Percentiles rank a stretch among this genome's conserved stretches.
These are phyloP conservation scores for Nephrotoma flavescens DNA, from an alignment of 2,888 invertebrate genomes.

Conservation along the genomic window DNA sequence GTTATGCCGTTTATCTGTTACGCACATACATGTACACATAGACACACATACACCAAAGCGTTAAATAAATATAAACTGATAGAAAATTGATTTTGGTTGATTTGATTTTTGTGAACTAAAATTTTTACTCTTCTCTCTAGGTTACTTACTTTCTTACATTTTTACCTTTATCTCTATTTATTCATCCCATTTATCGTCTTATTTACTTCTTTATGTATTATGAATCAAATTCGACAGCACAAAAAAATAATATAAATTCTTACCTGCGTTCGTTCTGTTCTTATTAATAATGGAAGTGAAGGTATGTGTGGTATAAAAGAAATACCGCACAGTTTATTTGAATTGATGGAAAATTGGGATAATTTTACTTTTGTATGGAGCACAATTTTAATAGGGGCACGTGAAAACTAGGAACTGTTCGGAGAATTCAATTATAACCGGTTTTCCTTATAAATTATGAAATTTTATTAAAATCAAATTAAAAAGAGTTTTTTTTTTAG, in stretches of 20 bases:
- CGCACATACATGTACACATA: not conserved
- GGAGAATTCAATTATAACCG: not conserved
- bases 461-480: too few species aligned
- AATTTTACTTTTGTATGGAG: not conserved
- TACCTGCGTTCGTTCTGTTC: not conserved
- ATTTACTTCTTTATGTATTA: not conserved
- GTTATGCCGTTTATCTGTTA: not conserved
- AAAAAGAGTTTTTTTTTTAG: too few species aligned
- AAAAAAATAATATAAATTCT: not conserved
- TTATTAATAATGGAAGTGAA: not conserved
- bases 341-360: not conserved
- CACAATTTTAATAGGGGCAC: not conserved
- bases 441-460: not conserved
- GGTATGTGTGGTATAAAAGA: not conserved
- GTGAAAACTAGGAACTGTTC: not conserved
- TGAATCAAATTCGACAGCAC: not conserved
- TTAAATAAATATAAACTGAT: not conserved
- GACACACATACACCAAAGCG: not conserved
- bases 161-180: not conserved
- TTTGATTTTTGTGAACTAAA: not conserved
- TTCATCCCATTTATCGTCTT: not conserved
- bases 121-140: not conserved
- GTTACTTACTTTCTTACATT: not conserved
- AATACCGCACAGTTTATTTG: not conserved
- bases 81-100: not conserved